These are phyloP conservation scores for Drosophila tanythrix DNA, from an alignment of 2,888 invertebrate genomes.

Conservation along the genomic window DNA sequence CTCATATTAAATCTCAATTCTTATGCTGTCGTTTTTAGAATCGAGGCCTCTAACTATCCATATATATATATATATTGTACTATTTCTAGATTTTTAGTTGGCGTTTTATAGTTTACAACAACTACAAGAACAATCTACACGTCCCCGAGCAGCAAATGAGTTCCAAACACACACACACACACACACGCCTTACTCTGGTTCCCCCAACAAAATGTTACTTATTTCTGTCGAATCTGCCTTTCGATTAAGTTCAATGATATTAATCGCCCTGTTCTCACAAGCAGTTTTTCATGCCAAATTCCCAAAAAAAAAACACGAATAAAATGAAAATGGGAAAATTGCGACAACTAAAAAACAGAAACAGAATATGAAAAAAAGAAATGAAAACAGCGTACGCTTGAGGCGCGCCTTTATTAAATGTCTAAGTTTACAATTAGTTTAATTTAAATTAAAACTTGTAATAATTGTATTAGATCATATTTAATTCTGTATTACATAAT, in stretches of 20 bases:
- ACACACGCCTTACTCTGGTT: conserved; percentile 45
- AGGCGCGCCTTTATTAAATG: conserved; percentile 69
- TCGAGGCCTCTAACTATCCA: conserved; percentile 46
- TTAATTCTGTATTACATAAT: conserved; percentile 73
- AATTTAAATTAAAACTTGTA: conserved; percentile 69
- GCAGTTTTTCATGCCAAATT: conserved; percentile 30
- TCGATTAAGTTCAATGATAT: conserved; percentile 65
- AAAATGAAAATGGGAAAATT: conserved; percentile 29
- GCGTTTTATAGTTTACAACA: conserved; percentile 46
- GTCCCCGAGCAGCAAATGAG: conserved; percentile 53
- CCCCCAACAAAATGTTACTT: conserved; percentile 54
- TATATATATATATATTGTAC: conserved; percentile 57
- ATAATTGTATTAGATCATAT: conserved; percentile 67
- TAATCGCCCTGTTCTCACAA: conserved; percentile 37
- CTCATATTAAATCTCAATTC: conserved; percentile 40
- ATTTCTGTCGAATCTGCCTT: conserved; percentile 57
- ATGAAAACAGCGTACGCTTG: conserved; percentile 57
- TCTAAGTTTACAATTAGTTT: conserved; percentile 73
- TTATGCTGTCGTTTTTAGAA: conserved; percentile 26
- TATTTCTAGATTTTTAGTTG: conserved; percentile 78
- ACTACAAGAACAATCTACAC: conserved; percentile 36
- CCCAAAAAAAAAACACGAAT: conserved; percentile 9
- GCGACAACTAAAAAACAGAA: conserved; percentile 24
- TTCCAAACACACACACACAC: conserved; percentile 44
- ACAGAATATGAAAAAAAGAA: conserved; percentile 16